Evolutionary conservation across 2,113 vertebrate species (phyloP).

Genomic region (Myxocyprinus asiaticus): DNA sequence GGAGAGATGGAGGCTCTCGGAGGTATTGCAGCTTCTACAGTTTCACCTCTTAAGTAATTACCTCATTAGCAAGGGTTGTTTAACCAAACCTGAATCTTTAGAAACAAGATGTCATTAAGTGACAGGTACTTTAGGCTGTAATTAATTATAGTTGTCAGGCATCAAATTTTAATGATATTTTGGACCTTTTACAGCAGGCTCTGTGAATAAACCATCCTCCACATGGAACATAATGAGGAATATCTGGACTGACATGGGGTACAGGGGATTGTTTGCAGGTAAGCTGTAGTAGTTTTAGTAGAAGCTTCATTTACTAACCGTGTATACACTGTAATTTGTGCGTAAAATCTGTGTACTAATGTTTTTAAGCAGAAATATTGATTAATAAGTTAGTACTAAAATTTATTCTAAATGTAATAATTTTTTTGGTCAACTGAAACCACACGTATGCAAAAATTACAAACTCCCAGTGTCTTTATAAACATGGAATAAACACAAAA

Average conservation of each 20-base stretch:
- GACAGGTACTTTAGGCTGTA: background rate
- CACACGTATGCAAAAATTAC: no score
- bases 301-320: no score
- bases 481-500: no score
- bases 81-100: background rate
- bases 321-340: no score
- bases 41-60: background rate
- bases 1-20: conserved; percentile 79
- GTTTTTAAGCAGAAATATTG: no score
- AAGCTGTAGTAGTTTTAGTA: background rate
- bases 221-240: conserved; percentile 88
- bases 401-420: no score
- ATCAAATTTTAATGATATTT: background rate
- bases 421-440: no score
- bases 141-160: background rate
- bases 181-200: conserved; percentile 51
- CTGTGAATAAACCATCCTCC: conserved; percentile 71
- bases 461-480: no score
- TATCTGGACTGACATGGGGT: conserved; percentile 82
- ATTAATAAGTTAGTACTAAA: no score
- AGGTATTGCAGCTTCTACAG: conserved; percentile 68
- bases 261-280: conserved; percentile 94
- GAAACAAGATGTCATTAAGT: background rate
- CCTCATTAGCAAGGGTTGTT: background rate
- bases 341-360: no score